Evolutionary conservation across 2,797 vertebrate genomes (phyloP).

Genomic region (Sebastolobus alascanus): DNA sequence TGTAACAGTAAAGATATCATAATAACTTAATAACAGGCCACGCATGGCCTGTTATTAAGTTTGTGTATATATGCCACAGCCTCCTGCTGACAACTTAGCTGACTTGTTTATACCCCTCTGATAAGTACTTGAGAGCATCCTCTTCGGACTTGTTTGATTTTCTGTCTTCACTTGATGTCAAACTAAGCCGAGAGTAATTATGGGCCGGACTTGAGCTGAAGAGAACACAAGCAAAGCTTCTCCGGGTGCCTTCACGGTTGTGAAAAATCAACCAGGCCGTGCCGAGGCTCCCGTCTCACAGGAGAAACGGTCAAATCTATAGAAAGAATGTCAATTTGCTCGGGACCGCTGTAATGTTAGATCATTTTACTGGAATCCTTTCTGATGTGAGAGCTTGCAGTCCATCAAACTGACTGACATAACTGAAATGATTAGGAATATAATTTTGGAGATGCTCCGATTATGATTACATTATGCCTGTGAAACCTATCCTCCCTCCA

Average conservation of each 20-base stretch:
- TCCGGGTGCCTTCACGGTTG: not conserved
- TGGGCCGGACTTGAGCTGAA: not conserved
- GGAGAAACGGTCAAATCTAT: not conserved
- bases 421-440: not conserved
- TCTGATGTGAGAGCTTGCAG: not conserved
- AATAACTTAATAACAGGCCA: not conserved
- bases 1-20: not conserved
- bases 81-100: not conserved
- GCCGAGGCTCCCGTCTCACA: not conserved
- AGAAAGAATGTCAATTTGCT: constrained; percentile 1
- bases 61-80: not conserved
- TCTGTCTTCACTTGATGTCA: constrained; percentile 10
- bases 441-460: not conserved
- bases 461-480: not conserved
- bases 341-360: not conserved
- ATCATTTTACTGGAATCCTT: not conserved
- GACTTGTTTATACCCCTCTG: not conserved
- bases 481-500: not conserved
- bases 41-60: not conserved
- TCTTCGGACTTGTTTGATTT: constrained; percentile 17
- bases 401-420: not conserved
- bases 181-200: constrained; percentile 6
- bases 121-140: constrained; percentile 5
- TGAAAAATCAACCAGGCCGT: not conserved
- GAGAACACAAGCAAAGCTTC: not conserved